These are phyloP conservation scores for Ornithorhynchus anatinus DNA, from an alignment of 2,113 vertebrate genomes.

Conservation along the genomic window DNA sequence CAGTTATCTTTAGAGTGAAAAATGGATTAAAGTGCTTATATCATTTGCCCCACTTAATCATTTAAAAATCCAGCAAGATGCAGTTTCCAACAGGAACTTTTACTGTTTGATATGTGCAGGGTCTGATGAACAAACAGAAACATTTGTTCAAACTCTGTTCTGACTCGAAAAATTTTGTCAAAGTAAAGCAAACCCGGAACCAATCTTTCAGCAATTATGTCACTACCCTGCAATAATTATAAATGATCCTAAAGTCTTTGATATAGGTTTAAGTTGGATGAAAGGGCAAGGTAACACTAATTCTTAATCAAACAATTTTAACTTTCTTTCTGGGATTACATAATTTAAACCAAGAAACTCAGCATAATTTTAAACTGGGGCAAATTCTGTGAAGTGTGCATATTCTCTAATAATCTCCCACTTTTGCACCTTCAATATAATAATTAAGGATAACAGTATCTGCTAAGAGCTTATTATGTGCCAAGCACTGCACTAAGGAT, in stretches of 20 bases:
- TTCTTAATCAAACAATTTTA: background rate
- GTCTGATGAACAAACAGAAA: slow-evolving; percentile 24
- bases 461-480: too few species aligned
- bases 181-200: slow-evolving; percentile 15
- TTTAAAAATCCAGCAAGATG: slow-evolving; percentile 11
- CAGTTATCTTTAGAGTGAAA: slow-evolving; percentile 2
- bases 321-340: background rate
- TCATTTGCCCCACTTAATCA: slow-evolving; percentile 37
- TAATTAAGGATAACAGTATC: too few species aligned
- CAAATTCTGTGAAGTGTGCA: too few species aligned
- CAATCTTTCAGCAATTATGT: slow-evolving; percentile 30
- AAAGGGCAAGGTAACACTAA: background rate
- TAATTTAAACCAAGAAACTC: background rate
- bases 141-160: slow-evolving; percentile 47
- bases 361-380: background rate
- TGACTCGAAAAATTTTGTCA: slow-evolving; percentile 39
- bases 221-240: slow-evolving; percentile 23
- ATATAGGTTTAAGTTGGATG: background rate
- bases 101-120: background rate
- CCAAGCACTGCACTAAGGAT: too few species aligned
- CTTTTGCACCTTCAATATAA: too few species aligned
- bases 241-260: slow-evolving; percentile 3
- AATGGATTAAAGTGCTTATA: slow-evolving; percentile 18
- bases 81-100: slow-evolving; percentile 19
- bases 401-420: too few species aligned